phyloP scores from a whole-genome alignment of 2,888 invertebrate genomes.

The Spatulosminthurus flaviceps region DNA sequence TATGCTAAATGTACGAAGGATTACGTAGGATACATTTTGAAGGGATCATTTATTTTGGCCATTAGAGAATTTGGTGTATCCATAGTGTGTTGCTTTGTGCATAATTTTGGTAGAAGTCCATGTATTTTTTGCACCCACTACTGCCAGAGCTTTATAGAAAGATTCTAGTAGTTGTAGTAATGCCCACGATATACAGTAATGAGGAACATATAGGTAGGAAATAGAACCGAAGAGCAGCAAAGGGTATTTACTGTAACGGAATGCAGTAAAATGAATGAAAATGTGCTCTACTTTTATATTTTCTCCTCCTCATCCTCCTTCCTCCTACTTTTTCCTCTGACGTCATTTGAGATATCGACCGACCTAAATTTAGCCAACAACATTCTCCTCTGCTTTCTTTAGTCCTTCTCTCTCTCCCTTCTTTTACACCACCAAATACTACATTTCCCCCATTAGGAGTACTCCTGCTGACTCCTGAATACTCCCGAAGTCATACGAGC shows the following conservation, averaged over 20 bases:
- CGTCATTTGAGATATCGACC: constrained; percentile 49
- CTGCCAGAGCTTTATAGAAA: too few relatives aligned
- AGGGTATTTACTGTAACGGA: constrained; percentile 26
- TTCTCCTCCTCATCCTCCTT: constrained; percentile 46
- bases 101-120: too few relatives aligned
- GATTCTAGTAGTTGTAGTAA: too few relatives aligned
- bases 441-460: constrained; percentile 4
- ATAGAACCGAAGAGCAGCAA: not conserved
- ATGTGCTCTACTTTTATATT: constrained; percentile 44
- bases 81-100: too few relatives aligned
- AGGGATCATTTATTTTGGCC: too few relatives aligned
- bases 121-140: too few relatives aligned
- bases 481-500: not conserved
- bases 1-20: too few relatives aligned
- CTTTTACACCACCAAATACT: not conserved
- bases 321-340: constrained; percentile 49
- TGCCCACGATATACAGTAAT: too few relatives aligned
- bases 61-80: too few relatives aligned
- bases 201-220: too few relatives aligned
- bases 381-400: constrained; percentile 34
- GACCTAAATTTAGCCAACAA: constrained; percentile 50
- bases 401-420: constrained; percentile 21
- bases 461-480: constrained; percentile 10
- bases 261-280: constrained; percentile 34
- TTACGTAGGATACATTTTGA: too few relatives aligned